Evolutionary conservation across 2,797 vertebrate genomes (phyloP).

Genomic region (Pantherophis alleghaniensis): DNA sequence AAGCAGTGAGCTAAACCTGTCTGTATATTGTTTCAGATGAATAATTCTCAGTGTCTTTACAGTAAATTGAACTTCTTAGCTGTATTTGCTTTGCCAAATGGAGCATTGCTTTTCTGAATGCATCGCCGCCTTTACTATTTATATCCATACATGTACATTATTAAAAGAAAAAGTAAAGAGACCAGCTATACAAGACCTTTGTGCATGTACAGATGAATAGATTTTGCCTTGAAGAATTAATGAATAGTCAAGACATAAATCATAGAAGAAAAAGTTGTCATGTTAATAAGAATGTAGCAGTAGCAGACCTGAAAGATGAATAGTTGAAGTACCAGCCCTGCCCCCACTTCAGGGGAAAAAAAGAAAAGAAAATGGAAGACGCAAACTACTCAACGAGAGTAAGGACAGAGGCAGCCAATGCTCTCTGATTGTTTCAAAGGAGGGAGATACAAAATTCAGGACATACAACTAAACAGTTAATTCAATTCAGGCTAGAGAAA

Average conservation of each 20-base stretch:
- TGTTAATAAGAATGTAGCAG: neutral
- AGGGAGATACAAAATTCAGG: neutral
- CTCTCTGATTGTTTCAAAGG: neutral
- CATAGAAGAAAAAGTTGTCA: neutral
- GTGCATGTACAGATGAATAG: neutral
- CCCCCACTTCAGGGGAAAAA: neutral
- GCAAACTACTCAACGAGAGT: neutral
- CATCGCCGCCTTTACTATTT: neutral
- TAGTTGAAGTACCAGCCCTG: neutral
- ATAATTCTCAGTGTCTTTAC: neutral
- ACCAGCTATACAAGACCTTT: neutral
- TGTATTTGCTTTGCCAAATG: neutral
- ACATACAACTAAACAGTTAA: neutral
- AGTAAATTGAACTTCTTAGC: neutral
- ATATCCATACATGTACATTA: neutral
- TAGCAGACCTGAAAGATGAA: neutral
- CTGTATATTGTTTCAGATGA: neutral
- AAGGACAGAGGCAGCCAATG: neutral
- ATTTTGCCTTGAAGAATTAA: slow-evolving; percentile 2
- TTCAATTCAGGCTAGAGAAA: neutral
- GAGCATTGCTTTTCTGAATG: neutral
- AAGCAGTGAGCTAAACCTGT: neutral
- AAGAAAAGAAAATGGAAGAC: neutral
- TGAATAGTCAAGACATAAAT: neutral
- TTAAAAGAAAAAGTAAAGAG: neutral